A percentile compares a stretch with the other conserved stretches of the same genome.
phyloP scores from a whole-genome alignment of 2,888 invertebrate species.

The Ametastegia equiseti region DNA sequence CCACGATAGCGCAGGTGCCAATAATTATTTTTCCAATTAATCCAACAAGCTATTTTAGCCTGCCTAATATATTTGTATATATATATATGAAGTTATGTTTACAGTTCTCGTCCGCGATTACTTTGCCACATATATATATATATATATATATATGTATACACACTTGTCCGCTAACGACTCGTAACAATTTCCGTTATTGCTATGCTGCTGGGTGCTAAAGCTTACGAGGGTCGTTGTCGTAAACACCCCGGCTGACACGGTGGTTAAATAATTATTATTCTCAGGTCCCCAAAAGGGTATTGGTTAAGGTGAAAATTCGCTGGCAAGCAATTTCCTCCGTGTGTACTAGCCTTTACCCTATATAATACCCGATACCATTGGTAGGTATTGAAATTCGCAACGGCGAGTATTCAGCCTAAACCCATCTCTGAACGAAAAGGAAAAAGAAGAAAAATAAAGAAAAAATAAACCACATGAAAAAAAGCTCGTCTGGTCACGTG shows the following conservation, averaged over 20 bases:
- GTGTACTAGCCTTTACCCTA: background rate
- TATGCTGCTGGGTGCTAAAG: background rate
- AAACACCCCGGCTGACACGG: conserved; percentile 10
- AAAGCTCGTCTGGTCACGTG: background rate
- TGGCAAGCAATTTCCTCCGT: background rate
- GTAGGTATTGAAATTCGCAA: background rate
- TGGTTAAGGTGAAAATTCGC: background rate
- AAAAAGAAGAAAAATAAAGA: too few species aligned
- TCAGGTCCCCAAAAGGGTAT: background rate
- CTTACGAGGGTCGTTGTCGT: conserved; percentile 18
- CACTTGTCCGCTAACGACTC: conserved; percentile 9
- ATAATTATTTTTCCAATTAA: too few species aligned
- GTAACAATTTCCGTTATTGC: conserved; percentile 19
- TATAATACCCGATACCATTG: too few species aligned
- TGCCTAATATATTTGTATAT: background rate
- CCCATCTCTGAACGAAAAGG: background rate
- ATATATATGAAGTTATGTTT: background rate
- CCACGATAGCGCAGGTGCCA: too few species aligned
- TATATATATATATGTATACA: background rate
- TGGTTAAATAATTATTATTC: conserved; percentile 11
- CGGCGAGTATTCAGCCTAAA: background rate
- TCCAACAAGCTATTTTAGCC: too few species aligned
- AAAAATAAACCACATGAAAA: background rate
- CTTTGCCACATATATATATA: background rate
- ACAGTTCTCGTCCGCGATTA: background rate